Conservation (phyloP, 2,797 vertebrate species). For the Hydrolagus colliei region DNA sequence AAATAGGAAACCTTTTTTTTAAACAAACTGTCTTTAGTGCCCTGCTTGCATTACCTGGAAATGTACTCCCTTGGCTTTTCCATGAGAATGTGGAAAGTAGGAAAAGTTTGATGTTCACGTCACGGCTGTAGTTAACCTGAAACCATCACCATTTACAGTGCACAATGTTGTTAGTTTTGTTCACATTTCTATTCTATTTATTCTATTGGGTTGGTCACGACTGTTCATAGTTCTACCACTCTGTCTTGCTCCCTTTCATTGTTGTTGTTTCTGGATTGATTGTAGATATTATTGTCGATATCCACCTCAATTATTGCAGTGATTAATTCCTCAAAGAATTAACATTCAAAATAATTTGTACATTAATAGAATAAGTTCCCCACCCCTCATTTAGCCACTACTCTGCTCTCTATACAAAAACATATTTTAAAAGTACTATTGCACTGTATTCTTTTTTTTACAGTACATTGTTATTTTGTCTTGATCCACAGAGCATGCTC, state of each 20-base stretch:
- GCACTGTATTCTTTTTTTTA: background rate
- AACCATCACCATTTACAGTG: too few species aligned
- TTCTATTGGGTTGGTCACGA: constrained; percentile 28
- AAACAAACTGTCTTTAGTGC: background rate
- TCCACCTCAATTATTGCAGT: background rate
- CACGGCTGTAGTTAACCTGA: too few species aligned
- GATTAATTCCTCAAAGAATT: background rate
- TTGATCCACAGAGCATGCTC: background rate
- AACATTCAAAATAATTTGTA: background rate
- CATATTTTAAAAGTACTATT: background rate
- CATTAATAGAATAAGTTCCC: background rate
- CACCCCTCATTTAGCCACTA: background rate
- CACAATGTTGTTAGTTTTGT: too few species aligned
- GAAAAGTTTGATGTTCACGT: too few species aligned
- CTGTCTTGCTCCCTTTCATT: constrained; percentile 21
- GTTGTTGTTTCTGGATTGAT: background rate
- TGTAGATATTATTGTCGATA: background rate
- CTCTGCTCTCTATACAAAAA: background rate
- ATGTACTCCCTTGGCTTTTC: background rate
- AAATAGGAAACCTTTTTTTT: background rate
- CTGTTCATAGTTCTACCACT: constrained; percentile 36
- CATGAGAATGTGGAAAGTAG: background rate
- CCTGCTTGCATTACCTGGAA: background rate
- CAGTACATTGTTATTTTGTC: background rate
- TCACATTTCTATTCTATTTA: too few species aligned